Conservation (phyloP, 1,140 invertebrate species). For the Drosophila subobscura region DNA sequence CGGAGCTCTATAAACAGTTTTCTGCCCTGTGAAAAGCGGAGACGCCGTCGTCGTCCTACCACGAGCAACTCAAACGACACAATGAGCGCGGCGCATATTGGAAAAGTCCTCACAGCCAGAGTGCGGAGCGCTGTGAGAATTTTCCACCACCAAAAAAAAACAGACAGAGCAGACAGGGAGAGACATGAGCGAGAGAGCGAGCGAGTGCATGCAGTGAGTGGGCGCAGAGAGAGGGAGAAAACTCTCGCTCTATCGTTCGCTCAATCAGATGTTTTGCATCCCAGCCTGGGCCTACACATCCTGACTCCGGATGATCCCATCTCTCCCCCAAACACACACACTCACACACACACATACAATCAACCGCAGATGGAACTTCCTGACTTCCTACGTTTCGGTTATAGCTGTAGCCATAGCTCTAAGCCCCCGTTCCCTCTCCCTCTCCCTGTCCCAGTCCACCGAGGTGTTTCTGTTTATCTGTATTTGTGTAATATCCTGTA, state of each 20-base stretch:
- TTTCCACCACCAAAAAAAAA: conserved; percentile 69
- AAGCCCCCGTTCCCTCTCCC: neutral
- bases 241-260: conserved; percentile 12
- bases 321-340: conserved; percentile 13
- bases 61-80: conserved; percentile 83
- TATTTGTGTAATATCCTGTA: conserved; percentile 77
- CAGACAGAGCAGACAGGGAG: conserved; percentile 26
- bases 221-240: conserved; percentile 26
- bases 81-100: conserved; percentile 76
- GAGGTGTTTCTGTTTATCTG: conserved; percentile 50
- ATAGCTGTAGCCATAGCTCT: conserved; percentile 25
- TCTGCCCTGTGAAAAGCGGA: conserved; percentile 7
- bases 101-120: conserved; percentile 75
- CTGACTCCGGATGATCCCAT: conserved; percentile 43
- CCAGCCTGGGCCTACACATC: conserved; percentile 22
- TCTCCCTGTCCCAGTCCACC: conserved; percentile 2
- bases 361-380: conserved; percentile 73
- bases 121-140: conserved; percentile 29
- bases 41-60: conserved; percentile 73
- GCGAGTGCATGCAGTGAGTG: conserved; percentile 33
- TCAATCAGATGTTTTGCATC: conserved; percentile 66
- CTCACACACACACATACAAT: too few species aligned
- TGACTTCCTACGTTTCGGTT: conserved; percentile 71
- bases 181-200: conserved; percentile 7
- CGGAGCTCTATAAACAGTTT: too few species aligned